Base-by-base conservation (phyloP, 2,797 vertebrate species). In the Betta splendens region DNA sequence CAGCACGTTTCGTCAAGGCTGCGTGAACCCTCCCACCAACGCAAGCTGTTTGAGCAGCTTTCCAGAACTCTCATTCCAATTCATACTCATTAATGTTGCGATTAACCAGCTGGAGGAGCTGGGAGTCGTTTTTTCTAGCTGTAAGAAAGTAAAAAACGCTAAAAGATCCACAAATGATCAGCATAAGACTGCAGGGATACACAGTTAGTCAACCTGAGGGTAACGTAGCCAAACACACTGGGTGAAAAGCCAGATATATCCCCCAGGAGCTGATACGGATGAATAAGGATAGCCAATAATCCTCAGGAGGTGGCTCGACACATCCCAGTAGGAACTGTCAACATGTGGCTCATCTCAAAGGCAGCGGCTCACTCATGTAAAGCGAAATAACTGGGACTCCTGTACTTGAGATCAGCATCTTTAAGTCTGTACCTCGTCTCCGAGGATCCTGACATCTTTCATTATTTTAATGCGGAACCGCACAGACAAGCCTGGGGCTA, bases 311-410 rank as follows among this genome's bases (percentile, higher is more conserved):
- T n/a, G n/a, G n/a, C n/a, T n/a, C n/a, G n/a, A n/a, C n/a, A n/a
- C n/a, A n/a, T n/a, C n/a, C n/a, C n/a, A n/a, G n/a, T n/a, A n/a
- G n/a, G n/a, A n/a, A n/a, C 29, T 55, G 56, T 33, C 49, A 62
- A 3, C 15, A 36, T 22, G 15, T 63, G 20, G 56, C 33, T 42
- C 16, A 43, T 32, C 38, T 53, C 12, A 11, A 64, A 31, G 7
- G 17, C 25, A 20, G 51, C 28, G n/a, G 16, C 11, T 17, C 57
- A 28, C 42, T 43, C 16, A 52, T 66, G n/a, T 23, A 29, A 46
- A 44, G 7, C 9, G 46, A n/a, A 58, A 64, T n/a, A 44, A 13
- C 13, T 25, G 22, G 15, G 28, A 48, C 21, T 39, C 25, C 37
- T n/a, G n/a, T n/a, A n/a, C 20, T 45, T 47, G 23, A 25, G 62